Evolutionary conservation across 2,888 invertebrate species (phyloP).

Genomic region (Autographa gamma): DNA sequence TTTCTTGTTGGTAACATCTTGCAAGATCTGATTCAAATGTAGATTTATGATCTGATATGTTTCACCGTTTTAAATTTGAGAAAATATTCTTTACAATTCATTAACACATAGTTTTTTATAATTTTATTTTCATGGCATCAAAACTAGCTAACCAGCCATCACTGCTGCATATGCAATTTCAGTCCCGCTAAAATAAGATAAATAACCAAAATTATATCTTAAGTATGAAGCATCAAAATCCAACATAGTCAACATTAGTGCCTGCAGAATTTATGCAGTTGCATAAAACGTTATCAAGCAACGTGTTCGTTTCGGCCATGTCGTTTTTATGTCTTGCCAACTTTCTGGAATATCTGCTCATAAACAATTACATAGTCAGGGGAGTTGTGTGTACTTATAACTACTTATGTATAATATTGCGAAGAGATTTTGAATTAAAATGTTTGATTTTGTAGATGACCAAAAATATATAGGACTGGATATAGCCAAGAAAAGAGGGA

Average conservation of each 20-base stretch:
- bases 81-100: too few relatives aligned
- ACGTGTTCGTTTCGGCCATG: slow-evolving; percentile 34
- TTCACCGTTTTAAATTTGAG: too few relatives aligned
- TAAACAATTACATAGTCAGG: slow-evolving; percentile 45
- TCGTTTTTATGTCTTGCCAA: slow-evolving; percentile 43
- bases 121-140: too few relatives aligned
- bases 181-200: neutral
- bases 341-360: slow-evolving; percentile 33
- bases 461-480: too few relatives aligned
- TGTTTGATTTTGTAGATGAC: too few relatives aligned
- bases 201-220: neutral
- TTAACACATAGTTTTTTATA: too few relatives aligned
- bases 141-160: too few relatives aligned
- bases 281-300: slow-evolving; percentile 52
- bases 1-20: too few relatives aligned
- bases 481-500: too few relatives aligned
- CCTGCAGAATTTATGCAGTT: slow-evolving; percentile 41
- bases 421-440: neutral
- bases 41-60: too few relatives aligned
- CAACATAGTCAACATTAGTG: slow-evolving; percentile 51
- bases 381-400: slow-evolving; percentile 2
- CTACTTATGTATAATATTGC: neutral
- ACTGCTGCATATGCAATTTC: neutral
- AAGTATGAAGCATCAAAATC: neutral
- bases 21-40: too few relatives aligned